Base-by-base conservation (phyloP, 2,888 invertebrate genomes). In the Pyrrhia umbra region DNA sequence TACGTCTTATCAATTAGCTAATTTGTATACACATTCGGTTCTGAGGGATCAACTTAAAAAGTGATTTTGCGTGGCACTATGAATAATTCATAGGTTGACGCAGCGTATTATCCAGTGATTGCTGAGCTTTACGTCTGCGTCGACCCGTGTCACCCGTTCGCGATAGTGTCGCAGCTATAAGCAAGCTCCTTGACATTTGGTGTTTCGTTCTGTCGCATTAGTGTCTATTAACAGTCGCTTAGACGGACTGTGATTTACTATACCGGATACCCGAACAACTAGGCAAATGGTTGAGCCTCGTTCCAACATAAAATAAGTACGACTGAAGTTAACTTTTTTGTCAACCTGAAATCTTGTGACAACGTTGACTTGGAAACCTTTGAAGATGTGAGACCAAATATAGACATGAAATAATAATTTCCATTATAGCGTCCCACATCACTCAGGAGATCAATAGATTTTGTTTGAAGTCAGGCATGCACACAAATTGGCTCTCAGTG, bases 31-130 rank as follows among this genome's bases (percentile, higher is more conserved):
- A 67, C 60, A 68, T 68, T 66, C 59, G 37, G 70, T 68, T 73
- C 73, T 70, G 60, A 60, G 47, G 43, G 64, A 59, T 64, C 45
- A 67, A 71, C 60, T 77, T 78, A 68, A 80, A 81, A 83, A 82
- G 75, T 82, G 74, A 81, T 82, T 83, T 77, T 61, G 65, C 60
- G 63, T 51, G 58, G 55, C 57, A 69, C 60, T 52, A 67, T 86
- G 79, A 88, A 86, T 87, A 80, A 87, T 86, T 88, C 83, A 87
- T 55, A 64, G 56, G 68, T 60, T 74, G 63, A 65, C 70, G 72
- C 74, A 68, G 69, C 20, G 65, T 60, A 66, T 79, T 65, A 68
- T 70, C 79, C 55, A 65, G 68, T 55, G 72, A 72, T 67, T 69
- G 68, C 72, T 58, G 62, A 69, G 74, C 70, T 73, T 72, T 67